These are phyloP conservation scores for Lithophane ornitopus DNA, from an alignment of 2,888 invertebrate genomes.

Conservation along the genomic window DNA sequence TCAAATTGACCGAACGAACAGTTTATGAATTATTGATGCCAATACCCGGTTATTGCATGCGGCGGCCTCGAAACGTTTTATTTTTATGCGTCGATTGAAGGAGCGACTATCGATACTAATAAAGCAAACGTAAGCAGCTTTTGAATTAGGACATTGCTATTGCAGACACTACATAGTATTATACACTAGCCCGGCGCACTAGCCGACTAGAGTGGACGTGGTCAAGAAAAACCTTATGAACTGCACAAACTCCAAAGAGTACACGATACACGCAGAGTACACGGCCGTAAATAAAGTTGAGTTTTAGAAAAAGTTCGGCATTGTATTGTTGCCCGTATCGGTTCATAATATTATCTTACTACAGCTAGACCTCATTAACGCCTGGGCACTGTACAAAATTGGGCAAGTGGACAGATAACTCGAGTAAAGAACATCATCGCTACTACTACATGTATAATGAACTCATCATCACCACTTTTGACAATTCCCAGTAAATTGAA, in stretches of 20 bases:
- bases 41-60: not conserved
- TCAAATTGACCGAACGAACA: not conserved
- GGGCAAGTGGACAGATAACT: not conserved
- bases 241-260: not conserved
- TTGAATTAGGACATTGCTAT: not conserved
- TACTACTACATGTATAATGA: not conserved
- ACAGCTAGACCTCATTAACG: too few species aligned
- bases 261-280: too few species aligned
- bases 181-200: too few species aligned
- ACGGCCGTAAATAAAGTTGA: too few species aligned
- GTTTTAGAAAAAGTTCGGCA: too few species aligned
- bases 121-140: not conserved
- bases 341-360: too few species aligned
- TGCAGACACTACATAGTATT: not conserved
- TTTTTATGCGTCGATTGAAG: not conserved
- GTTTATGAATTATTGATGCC: slow-evolving; percentile 9
- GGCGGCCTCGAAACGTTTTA: not conserved
- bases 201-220: not conserved
- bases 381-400: too few species aligned
- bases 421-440: not conserved
- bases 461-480: not conserved
- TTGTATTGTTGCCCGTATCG: too few species aligned
- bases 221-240: not conserved
- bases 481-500: not conserved
- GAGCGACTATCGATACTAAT: not conserved